These are phyloP conservation scores for Sorex maritimensis DNA, from an alignment of 2,797 vertebrate genomes.

Conservation along the genomic window DNA sequence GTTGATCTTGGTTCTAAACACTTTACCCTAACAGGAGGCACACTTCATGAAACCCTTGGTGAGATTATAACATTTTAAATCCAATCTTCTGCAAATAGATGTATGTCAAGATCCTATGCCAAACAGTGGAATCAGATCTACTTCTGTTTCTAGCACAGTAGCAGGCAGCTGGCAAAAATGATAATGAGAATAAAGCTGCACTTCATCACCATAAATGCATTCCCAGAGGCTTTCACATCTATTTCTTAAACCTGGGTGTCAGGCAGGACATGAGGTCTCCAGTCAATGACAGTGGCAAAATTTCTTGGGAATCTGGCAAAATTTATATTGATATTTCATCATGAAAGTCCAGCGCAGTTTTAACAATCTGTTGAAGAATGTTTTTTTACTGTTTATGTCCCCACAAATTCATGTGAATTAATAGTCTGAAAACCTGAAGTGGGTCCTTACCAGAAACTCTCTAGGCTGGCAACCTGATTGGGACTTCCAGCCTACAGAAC, in stretches of 20 bases:
- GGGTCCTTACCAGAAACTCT: neutral
- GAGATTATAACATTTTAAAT: slow-evolving; percentile 19
- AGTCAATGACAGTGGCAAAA: slow-evolving; percentile 28
- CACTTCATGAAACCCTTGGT: neutral
- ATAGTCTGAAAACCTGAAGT: neutral
- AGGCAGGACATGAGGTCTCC: slow-evolving; percentile 44
- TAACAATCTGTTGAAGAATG: neutral
- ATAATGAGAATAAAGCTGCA: slow-evolving; percentile 39
- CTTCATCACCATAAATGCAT: neutral
- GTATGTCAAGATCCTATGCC: neutral
- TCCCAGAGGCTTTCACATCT: slow-evolving; percentile 25
- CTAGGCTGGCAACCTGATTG: neutral
- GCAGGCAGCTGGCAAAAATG: slow-evolving; percentile 51
- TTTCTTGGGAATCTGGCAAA: slow-evolving; percentile 35
- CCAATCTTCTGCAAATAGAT: neutral
- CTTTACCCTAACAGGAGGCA: neutral
- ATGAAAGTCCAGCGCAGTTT: neutral
- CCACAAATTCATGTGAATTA: neutral
- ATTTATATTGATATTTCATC: slow-evolving; percentile 33
- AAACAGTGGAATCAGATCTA: neutral
- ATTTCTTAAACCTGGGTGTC: slow-evolving; percentile 55
- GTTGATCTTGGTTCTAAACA: slow-evolving; percentile 20
- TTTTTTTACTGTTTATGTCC: neutral
- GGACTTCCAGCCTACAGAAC: slow-evolving; percentile 18
- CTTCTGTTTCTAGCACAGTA: neutral